Conservation (phyloP, 2,797 vertebrate genomes). For the Silurus lanzhouensis region DNA sequence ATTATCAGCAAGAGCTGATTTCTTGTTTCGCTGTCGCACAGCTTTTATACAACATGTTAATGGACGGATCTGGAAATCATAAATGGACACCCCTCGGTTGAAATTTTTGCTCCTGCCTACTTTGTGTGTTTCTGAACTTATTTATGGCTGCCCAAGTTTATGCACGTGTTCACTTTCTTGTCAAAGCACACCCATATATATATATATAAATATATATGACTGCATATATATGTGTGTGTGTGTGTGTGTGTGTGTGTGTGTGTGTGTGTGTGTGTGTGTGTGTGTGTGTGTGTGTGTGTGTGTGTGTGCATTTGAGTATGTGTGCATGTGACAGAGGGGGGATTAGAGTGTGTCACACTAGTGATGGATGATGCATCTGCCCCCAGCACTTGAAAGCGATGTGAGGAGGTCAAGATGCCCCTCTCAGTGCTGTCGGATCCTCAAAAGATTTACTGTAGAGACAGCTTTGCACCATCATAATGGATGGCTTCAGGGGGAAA, state of each 20-base stretch:
- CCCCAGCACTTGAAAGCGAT: slow-evolving; percentile 63
- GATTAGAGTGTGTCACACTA: slow-evolving; percentile 68
- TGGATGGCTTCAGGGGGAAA: slow-evolving; percentile 51
- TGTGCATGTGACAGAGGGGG: slow-evolving; percentile 55
- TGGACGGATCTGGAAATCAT: slow-evolving; percentile 9
- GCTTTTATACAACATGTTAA: neutral
- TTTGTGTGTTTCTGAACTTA: slow-evolving; percentile 19
- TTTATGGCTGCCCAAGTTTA: slow-evolving; percentile 24
- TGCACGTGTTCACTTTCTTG: slow-evolving; percentile 21
- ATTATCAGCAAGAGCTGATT: slow-evolving; percentile 4
- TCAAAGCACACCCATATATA: slow-evolving; percentile 18
- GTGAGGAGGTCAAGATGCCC: slow-evolving; percentile 61
- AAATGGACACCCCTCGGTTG: neutral
- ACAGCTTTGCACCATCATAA: slow-evolving; percentile 55
- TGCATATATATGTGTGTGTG: too few relatives aligned
- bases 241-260: too few relatives aligned
- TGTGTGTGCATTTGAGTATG: neutral
- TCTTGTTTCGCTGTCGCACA: neutral
- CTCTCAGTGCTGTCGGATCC: slow-evolving; percentile 62
- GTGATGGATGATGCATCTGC: slow-evolving; percentile 73
- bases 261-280: neutral
- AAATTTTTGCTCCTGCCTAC: slow-evolving; percentile 23
- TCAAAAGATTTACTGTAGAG: slow-evolving; percentile 71
- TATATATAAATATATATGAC: too few relatives aligned
- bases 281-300: slow-evolving; percentile 31